Percentiles rank a stretch among this genome's conserved stretches.
Evolutionary conservation across 92 coral and sea anemone species (phyloP).

Genomic region (Meandrina meandrites): DNA sequence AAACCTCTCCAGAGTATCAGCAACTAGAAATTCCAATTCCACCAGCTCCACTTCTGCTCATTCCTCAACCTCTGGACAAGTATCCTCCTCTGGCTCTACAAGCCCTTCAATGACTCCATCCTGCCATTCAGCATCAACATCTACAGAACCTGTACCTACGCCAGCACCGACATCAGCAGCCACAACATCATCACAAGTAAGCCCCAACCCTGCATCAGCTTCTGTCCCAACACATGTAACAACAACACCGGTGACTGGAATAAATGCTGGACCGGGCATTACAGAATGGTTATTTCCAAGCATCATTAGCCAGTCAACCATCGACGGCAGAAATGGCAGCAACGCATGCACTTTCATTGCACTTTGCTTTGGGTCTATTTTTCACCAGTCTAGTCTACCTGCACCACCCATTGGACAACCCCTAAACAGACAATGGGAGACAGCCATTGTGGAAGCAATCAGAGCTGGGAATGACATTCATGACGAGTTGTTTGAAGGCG

Average conservation of each 20-base stretch:
- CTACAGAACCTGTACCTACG: neutral
- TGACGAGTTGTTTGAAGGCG: slow-evolving; percentile 7
- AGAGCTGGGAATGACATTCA: slow-evolving; percentile 5
- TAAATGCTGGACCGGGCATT: neutral
- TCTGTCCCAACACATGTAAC: neutral
- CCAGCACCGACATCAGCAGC: neutral
- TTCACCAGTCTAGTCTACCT: neutral
- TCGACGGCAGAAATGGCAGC: slow-evolving; percentile 24
- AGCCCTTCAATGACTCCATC: neutral
- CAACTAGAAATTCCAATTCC: neutral
- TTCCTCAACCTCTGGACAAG: neutral
- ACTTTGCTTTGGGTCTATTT: neutral
- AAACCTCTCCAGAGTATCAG: neutral
- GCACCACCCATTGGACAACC: neutral
- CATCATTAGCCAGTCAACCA: neutral
- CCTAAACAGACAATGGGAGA: neutral
- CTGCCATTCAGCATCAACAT: neutral
- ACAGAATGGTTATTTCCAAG: slow-evolving; percentile 1
- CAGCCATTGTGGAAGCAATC: slow-evolving; percentile 4
- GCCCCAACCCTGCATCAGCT: neutral
- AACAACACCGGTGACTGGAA: neutral
- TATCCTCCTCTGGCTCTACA: neutral
- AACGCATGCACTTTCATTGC: slow-evolving; percentile 12
- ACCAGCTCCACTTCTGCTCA: neutral
- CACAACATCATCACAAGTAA: too few species aligned